phyloP scores from a whole-genome alignment of 2,888 invertebrate genomes.

The Itoplectis maculator region DNA sequence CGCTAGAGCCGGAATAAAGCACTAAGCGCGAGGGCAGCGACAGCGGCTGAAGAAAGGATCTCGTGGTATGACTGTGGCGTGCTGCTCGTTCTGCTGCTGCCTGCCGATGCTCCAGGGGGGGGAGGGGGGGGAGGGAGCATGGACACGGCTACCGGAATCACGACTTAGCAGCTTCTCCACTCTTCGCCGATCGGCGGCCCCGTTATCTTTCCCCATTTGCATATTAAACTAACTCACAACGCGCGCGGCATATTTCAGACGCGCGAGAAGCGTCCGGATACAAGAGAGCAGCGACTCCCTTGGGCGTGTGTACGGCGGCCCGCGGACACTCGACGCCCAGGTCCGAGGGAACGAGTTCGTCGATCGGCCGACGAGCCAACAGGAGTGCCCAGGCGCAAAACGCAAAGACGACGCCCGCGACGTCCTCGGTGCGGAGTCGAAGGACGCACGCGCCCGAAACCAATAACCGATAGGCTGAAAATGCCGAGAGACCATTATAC shows the following conservation, averaged over 20 bases:
- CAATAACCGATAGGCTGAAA: conserved; percentile 77
- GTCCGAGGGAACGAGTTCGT: conserved; percentile 40
- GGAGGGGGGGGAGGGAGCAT: conserved; percentile 61
- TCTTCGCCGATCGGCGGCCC: conserved; percentile 81
- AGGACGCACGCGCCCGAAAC: conserved; percentile 66
- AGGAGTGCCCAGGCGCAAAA: conserved; percentile 42
- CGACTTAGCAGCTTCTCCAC: conserved; percentile 81
- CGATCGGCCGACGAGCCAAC: conserved; percentile 53
- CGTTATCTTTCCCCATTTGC: conserved; percentile 83
- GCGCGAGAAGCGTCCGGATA: conserved; percentile 56
- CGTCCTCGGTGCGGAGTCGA: conserved; percentile 18
- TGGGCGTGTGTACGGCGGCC: conserved; percentile 34
- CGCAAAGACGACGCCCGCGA: conserved; percentile 22
- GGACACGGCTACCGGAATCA: conserved; percentile 84
- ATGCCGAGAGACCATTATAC: conserved; percentile 76
- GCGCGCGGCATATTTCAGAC: conserved; percentile 81
- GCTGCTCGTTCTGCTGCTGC: conserved; percentile 18
- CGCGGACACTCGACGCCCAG: neutral
- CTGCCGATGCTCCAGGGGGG: conserved; percentile 9
- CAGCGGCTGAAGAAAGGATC: conserved; percentile 65
- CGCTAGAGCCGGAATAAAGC: conserved; percentile 11
- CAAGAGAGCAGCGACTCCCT: conserved; percentile 40
- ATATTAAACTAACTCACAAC: conserved; percentile 84
- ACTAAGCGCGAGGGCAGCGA: conserved; percentile 43
- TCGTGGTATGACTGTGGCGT: conserved; percentile 61